Base-by-base conservation (phyloP, 2,113 vertebrate genomes). In the Istiophorus platypterus region DNA sequence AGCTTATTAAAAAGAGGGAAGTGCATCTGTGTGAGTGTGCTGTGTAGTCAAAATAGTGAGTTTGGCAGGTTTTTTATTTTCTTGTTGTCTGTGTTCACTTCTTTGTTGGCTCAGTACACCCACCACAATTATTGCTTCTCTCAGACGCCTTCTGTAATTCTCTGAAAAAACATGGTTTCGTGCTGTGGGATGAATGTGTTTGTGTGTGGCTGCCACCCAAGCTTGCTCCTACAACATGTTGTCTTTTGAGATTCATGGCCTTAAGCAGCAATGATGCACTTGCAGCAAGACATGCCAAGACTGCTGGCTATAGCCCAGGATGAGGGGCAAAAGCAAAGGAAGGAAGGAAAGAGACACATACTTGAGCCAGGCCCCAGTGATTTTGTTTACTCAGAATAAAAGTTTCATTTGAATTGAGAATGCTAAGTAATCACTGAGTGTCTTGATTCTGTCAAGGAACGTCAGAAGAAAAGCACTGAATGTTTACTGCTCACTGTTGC, bases 231-330 rank as follows among this genome's bases (percentile, higher is more conserved):
- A 86, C 83, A 87, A 85, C 85, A 88, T 87, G 78, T 84, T 89
- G 86, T 84, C 84, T 88, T 89, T 88, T 83, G 86, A 92, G 86
- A 92, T 92, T 88, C 86, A 89, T 86, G 89, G 82, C 89, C 85
- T 81, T 88, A 86, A 90, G 89, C 81, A 79, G 72, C 54, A 51
- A 89, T 91, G 91, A 92, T 93, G 80, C 52, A 81, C 85, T 88
- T 85, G 73, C 89, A 82, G 86, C 84, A 77, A 82, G 78, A 81
- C 77, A 78, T 82, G 88, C 91, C 89, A 93, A 89, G 68, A 71
- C 56, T 81, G 78, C 85, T 92, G 93, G 92, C 89, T 69, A 56
- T 1, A 51, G 65, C 73, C 91, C 91, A 93, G 78, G 47, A 69
- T 15, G 58, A 80, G 81, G 80, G 52, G 45, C 70, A 78, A 72